Evolutionary conservation across 2,113 vertebrate species (phyloP).

Genomic region (Pica pica): DNA sequence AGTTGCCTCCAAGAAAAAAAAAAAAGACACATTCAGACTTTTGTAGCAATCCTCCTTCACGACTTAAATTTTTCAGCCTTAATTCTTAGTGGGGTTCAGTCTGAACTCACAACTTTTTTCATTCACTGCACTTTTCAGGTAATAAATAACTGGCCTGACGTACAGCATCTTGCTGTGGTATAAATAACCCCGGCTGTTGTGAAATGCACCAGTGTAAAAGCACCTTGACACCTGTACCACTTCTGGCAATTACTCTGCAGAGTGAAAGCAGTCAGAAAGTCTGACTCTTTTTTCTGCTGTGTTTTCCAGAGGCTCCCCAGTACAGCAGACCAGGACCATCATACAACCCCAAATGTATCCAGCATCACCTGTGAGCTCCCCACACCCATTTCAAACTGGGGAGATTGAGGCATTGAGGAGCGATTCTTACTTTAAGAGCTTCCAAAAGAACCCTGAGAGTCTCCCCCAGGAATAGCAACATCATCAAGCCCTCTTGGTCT

Average conservation of each 20-base stretch:
- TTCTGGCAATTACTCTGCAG: neutral
- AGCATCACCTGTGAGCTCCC: neutral
- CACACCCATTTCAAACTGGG: neutral
- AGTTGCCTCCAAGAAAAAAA: neutral
- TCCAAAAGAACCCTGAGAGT: neutral
- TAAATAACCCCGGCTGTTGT: neutral
- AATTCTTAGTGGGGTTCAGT: neutral
- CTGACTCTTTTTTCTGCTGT: neutral
- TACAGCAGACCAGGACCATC: neutral
- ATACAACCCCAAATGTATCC: neutral
- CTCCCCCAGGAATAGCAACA: neutral
- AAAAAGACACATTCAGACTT: neutral
- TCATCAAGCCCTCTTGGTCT: neutral
- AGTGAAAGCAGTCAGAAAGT: neutral
- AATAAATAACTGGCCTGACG: neutral
- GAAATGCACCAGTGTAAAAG: neutral
- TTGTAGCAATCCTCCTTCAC: neutral
- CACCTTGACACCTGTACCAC: neutral
- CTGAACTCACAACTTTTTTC: neutral
- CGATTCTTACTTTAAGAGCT: neutral
- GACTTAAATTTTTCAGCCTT: neutral
- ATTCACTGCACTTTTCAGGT: neutral
- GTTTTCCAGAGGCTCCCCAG: neutral
- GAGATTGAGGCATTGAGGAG: neutral
- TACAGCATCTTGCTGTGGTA: neutral